A percentile compares a stretch with the other conserved stretches of the same genome.
phyloP scores from a whole-genome alignment of 2,888 invertebrate genomes.

The Drosophila kokeensis region DNA sequence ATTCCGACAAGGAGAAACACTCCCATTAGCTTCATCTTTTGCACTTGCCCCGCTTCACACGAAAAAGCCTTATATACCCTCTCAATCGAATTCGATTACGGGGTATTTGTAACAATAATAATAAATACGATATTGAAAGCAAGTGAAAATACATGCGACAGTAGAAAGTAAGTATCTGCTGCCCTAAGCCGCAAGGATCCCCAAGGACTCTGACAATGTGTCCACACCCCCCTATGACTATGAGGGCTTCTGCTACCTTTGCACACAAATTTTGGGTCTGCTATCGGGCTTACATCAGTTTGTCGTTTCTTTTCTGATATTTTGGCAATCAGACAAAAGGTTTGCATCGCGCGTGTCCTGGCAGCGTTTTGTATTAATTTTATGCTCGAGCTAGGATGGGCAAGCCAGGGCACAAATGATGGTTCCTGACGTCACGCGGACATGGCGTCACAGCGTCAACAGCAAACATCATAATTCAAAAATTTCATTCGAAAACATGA shows the following conservation, averaged over 20 bases:
- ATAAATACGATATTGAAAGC: conserved; percentile 62
- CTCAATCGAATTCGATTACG: background rate
- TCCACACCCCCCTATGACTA: conserved; percentile 21
- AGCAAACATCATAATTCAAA: conserved; percentile 80
- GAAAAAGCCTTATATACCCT: conserved; percentile 6
- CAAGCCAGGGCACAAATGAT: conserved; percentile 40
- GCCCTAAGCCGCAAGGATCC: conserved; percentile 61
- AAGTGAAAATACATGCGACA: conserved; percentile 61
- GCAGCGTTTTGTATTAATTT: conserved; percentile 82
- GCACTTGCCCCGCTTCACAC: background rate
- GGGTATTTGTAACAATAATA: conserved; percentile 50
- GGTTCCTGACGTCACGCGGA: conserved; percentile 34
- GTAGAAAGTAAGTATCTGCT: conserved; percentile 22
- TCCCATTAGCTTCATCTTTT: background rate
- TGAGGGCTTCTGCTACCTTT: conserved; percentile 53
- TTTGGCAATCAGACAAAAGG: conserved; percentile 72
- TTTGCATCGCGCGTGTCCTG: conserved; percentile 69
- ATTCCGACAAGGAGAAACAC: background rate
- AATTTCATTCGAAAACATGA: conserved; percentile 79
- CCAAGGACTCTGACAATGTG: conserved; percentile 64
- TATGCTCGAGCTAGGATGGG: conserved; percentile 56
- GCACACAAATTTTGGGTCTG: conserved; percentile 19
- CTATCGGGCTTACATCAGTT: conserved; percentile 69
- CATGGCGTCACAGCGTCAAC: conserved; percentile 57
- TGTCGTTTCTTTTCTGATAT: conserved; percentile 53